phyloP scores from a whole-genome alignment of 2,113 vertebrate genomes.

The Micromys minutus region DNA sequence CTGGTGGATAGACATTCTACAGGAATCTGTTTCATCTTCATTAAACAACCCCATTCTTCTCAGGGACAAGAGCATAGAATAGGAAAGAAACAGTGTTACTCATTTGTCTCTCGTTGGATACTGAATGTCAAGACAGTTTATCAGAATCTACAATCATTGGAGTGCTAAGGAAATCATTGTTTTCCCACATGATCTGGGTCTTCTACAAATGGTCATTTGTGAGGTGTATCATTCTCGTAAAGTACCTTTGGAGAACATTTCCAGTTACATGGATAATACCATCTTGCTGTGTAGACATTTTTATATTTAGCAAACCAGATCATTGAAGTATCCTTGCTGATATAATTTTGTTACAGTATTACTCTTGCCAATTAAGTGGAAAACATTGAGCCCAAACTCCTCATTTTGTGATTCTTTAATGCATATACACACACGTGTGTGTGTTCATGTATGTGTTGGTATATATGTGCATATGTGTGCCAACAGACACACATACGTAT shows the following conservation, averaged over 20 bases:
- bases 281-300: slow-evolving; percentile 37
- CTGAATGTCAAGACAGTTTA: neutral
- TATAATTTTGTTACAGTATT: neutral
- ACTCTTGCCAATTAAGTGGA: neutral
- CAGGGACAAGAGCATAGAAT: neutral
- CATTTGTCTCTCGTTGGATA: neutral
- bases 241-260: neutral
- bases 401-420: neutral
- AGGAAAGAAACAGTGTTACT: neutral
- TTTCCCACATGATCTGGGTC: neutral
- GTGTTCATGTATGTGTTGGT: neutral
- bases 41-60: neutral
- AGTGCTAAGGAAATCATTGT: neutral
- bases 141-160: neutral
- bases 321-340: neutral
- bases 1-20: neutral
- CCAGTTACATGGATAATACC: neutral
- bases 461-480: neutral
- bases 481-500: neutral
- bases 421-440: neutral
- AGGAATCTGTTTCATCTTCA: neutral
- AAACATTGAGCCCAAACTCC: neutral
- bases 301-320: neutral
- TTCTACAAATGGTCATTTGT: neutral
- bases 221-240: neutral